A percentile compares a stretch with the other conserved stretches of the same genome.
Evolutionary conservation across 2,797 vertebrate genomes (phyloP).

Genomic region (Sebastes itinus): DNA sequence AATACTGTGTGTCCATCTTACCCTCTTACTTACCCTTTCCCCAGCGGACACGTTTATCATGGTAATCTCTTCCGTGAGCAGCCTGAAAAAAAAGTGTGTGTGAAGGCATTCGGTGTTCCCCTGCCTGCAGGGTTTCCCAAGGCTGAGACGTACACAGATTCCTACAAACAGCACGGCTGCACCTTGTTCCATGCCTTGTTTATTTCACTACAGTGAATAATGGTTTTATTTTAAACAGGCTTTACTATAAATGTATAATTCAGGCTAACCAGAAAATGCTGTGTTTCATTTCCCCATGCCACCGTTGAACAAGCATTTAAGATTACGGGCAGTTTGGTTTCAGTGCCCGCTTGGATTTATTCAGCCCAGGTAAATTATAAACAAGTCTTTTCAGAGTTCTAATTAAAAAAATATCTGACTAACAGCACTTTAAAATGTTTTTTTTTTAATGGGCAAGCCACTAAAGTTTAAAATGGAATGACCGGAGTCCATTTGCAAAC

Average conservation of each 20-base stretch:
- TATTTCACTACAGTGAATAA: constrained; percentile 44
- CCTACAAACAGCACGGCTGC: constrained; percentile 48
- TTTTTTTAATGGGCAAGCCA: constrained; percentile 34
- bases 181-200: constrained; percentile 36
- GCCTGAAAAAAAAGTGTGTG: constrained; percentile 1
- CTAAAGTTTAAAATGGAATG: constrained; percentile 17
- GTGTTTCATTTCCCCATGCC: constrained; percentile 54
- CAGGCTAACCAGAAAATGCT: constrained; percentile 55
- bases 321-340: constrained; percentile 45
- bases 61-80: constrained; percentile 35
- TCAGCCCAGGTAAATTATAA: constrained; percentile 65
- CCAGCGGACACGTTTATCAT: constrained; percentile 46
- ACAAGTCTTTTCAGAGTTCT: constrained; percentile 49
- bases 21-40: constrained; percentile 26
- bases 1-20: constrained; percentile 44
- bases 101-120: neutral
- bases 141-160: constrained; percentile 28
- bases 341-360: constrained; percentile 57
- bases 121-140: constrained; percentile 46
- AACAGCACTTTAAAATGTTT: constrained; percentile 31
- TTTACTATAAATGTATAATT: constrained; percentile 70
- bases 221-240: constrained; percentile 39
- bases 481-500: constrained; percentile 26
- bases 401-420: constrained; percentile 50
- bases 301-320: constrained; percentile 40